Base-by-base conservation (phyloP, 2,113 vertebrate genomes). In the Muntiacus reevesi region DNA sequence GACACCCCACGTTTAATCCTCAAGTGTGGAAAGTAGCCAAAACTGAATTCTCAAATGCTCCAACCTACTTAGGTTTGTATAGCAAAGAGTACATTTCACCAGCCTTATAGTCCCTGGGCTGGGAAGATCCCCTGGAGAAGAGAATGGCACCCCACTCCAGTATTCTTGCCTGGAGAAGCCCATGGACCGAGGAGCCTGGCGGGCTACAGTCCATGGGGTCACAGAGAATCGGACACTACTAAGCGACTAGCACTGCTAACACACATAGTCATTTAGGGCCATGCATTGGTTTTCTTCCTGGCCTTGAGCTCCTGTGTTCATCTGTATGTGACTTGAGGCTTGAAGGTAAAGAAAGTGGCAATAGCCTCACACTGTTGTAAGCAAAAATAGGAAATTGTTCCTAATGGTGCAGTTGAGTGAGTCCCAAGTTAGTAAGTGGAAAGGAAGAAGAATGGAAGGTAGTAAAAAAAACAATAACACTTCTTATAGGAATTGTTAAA, bases 41-140 rank as follows among this genome's bases (percentile, higher is more conserved):
- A 97, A n/a, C 43, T 89, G 33, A 83, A 78, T 86, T 97, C 92
- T 52, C 78, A 84, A 88, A 19, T 85, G n/a, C 85, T 54, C 89
- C 25, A 45, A 2, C 33, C 17, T 57, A 47, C 55, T 82, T 55
- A 57, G 50, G n/a, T 67, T 81, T 93, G 67, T 83, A 92, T 88
- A 88, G 81, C 57, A 88, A 82, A 85, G 40, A 67, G 40, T 28
- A 43, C 3, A 21, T 71, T 67, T 96, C 57, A 30, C 28, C 88
- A 74, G 6, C 19, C 14, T 1, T 33, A 74, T 25, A 74, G 36
- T 74, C 21, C 36, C 40, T 76, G 71, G 12, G 40, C 43, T 27
- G 12, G 71, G 40, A 76, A 76, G 40, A 76, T 76, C 23, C 36
- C 71, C 71, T 76, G 71, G 71, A 43, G 71, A 76, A 76, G 71